Base-by-base conservation (phyloP, 2,888 invertebrate species). In the Stramonita haemastoma region DNA sequence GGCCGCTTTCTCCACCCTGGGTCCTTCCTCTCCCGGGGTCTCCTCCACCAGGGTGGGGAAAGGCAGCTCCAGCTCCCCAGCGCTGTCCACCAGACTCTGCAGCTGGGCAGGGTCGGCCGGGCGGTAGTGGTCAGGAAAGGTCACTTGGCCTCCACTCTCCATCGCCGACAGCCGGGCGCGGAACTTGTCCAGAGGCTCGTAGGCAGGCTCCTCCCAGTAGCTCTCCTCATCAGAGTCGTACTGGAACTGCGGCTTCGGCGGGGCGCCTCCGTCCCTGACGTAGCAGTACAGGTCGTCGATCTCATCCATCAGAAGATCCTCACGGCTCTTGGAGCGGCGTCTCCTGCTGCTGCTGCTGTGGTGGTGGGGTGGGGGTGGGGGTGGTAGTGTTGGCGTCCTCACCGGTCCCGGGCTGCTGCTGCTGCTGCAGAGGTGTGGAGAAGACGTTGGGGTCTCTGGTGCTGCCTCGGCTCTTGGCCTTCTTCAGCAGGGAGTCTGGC, bases 241-340 rank as follows among this genome's bases (percentile, higher is more conserved):
- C 13, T 93, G 92, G 87, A 93, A 94, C 89, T 93, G 94, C 8
- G 93, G 96, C 93, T 93, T 92, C 36, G 98, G 98, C 87, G 98
- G 98, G 1, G 98, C 98, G 87, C 98, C 98, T 93, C 99, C 98
- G 0, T 99, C 98, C 91, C 99, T 97, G 0, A 99, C 98, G 96
- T 99, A 99, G 95, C 98, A 98, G 95, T 99, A 99, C 92, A 99
- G 98, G 96, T 99, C 98, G 97, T 99, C 99, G 93, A 99, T 98
- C 96, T 99, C 98, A 93, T 98, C 98, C 91, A 95, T 94, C 26
- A 95, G 91, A 36, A 95, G 91, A 96, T 99, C 98, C 94, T 98
- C 98, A 95, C 98, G 98, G 36, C 95, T 94, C 73, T 92, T 93
- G 11, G 94, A 93, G 19, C 94, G 91, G 87, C 92, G 92, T 26